Percentiles rank a stretch among this genome's conserved stretches.
Evolutionary conservation across 2,113 vertebrate species (phyloP).

Genomic region (Acinonyx jubatus): DNA sequence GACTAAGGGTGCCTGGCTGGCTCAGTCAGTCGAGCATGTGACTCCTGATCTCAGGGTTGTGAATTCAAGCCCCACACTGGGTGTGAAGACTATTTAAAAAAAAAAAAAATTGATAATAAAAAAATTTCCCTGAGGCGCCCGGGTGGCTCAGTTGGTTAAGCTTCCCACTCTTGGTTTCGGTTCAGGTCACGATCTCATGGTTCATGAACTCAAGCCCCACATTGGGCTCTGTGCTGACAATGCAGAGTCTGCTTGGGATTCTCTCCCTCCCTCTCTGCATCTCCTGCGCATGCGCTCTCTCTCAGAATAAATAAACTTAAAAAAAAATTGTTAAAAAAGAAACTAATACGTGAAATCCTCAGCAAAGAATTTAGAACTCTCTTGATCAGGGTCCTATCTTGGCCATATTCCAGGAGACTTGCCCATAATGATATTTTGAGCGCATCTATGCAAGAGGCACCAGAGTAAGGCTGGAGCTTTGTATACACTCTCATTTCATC

Average conservation of each 20-base stretch:
- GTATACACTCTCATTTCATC: background rate
- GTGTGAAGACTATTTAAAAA: background rate
- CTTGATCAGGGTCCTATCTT: background rate
- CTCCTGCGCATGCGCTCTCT: no score
- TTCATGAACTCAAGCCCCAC: no score
- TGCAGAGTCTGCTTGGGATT: no score
- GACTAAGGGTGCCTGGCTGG: background rate
- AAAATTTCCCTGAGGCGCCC: background rate
- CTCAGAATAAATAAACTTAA: no score
- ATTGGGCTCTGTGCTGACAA: no score
- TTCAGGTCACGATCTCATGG: no score
- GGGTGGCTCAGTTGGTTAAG: no score
- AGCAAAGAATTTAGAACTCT: background rate
- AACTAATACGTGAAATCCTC: background rate
- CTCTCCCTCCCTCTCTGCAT: no score
- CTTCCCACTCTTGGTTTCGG: no score
- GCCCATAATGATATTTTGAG: background rate
- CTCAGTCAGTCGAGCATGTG: background rate
- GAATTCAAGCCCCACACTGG: background rate
- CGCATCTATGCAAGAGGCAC: accelerated
- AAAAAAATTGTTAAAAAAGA: background rate
- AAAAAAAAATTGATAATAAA: background rate
- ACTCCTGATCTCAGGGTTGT: background rate
- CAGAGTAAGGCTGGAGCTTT: background rate
- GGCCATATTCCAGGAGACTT: background rate